phyloP scores from a whole-genome alignment of 2,797 vertebrate species.

The Hirundo rustica region DNA sequence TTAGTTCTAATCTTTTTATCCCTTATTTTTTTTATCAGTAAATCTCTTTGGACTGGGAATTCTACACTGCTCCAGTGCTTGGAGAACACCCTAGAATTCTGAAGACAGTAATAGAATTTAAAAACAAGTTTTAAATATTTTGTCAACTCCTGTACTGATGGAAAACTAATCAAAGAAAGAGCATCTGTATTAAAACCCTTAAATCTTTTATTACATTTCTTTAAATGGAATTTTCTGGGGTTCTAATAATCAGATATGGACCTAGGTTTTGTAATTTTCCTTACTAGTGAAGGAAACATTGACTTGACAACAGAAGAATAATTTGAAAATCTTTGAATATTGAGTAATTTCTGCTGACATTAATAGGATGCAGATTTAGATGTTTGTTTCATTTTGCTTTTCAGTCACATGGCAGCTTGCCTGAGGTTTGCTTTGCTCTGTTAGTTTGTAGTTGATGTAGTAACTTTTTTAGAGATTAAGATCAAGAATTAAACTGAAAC shows the following conservation, averaged over 20 bases:
- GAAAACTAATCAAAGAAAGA: conserved; percentile 16
- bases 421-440: not conserved
- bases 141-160: not conserved
- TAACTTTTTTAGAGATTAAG: not conserved
- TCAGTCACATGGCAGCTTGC: not conserved
- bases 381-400: not conserved
- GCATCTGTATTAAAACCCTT: not conserved
- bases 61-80: not conserved
- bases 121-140: not conserved
- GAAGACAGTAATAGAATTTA: not conserved
- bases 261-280: not conserved
- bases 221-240: not conserved
- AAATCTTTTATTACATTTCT: not conserved
- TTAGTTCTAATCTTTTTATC: conserved; percentile 41
- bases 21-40: conserved; percentile 29
- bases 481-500: not conserved
- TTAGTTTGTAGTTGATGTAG: not conserved
- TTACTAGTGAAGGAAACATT: not conserved
- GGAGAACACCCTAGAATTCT: not conserved
- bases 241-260: not conserved
- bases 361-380: not conserved
- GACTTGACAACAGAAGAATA: not conserved
- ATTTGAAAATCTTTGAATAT: not conserved
- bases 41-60: conserved; percentile 30
- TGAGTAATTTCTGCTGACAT: not conserved